Base-by-base conservation (phyloP, 1,140 invertebrate species). In the Bombyx mandarina region DNA sequence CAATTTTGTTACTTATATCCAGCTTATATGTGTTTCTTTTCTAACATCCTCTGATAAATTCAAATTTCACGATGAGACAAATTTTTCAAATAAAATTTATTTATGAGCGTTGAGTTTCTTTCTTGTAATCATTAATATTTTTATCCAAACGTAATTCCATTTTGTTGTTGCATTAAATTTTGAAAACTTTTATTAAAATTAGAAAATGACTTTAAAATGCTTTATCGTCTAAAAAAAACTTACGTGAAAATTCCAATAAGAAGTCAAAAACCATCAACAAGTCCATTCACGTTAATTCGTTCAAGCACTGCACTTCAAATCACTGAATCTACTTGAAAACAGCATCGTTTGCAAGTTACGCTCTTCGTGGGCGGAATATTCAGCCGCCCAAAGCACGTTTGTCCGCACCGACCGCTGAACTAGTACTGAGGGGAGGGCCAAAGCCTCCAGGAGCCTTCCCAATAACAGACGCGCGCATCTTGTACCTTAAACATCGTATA, bases 391-490 rank as follows among this genome's bases (percentile, higher is more conserved):
- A 60, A 66, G 67, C 59, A 67, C 75, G 78, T 77, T 67, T 60
- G 63, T 55, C 67, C 70, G 66, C 53, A 57, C 55, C 58, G 56
- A 56, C 69, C 61, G 57, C 53, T 59, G 48, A 57, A 64, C 57
- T 57, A 56, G 60, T 67, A 86, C 82, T 86, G 81, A 82, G 77
- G 82, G 82, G 80, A 77, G 78, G 82, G 75, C 61, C 62, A 67
- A 54, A 75, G 59, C 65, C 70, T 75, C 66, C 58, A 57, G 63
- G 58, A 75, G 71, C 63, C 66, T 67, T 67, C 63, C 63, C 58
- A 56, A 62, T 65, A 69, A 62, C 70, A 81, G 82, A 77, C 80
- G 80, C 82, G 80, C 82, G 82, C 82, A 83, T 79, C 79, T 65
- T 67, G 66, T 76, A 75, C 77, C 78, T 77, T 76, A 75, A 77